Percentiles rank a stretch among this genome's conserved stretches.
These are phyloP conservation scores for Caenorhabditis plicata DNA, from an alignment of 2,888 invertebrate species.

Conservation along the genomic window DNA sequence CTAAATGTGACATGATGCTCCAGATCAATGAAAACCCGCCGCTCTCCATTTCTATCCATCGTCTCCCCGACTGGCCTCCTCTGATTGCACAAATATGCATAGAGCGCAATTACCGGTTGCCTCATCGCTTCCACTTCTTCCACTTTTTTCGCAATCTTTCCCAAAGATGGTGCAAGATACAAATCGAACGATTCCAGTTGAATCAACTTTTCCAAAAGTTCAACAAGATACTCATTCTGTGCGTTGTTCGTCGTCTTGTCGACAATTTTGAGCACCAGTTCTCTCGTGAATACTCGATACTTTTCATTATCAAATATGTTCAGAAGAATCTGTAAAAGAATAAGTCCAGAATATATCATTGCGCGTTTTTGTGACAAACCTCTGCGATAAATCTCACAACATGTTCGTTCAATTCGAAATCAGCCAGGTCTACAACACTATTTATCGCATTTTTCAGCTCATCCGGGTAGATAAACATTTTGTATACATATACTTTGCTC, in stretches of 20 bases:
- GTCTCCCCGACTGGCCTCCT: conserved; percentile 21
- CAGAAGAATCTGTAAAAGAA: conserved; percentile 12
- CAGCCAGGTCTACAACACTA: conserved; percentile 12
- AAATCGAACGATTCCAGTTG: conserved; percentile 45
- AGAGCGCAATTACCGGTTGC: conserved; percentile 21
- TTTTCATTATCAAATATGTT: conserved; percentile 20
- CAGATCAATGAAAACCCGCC: conserved; percentile 27
- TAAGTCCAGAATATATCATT: neutral
- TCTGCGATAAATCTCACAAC: conserved; percentile 21
- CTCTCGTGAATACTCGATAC: conserved; percentile 22
- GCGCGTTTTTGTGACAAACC: conserved; percentile 1
- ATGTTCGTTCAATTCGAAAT: conserved; percentile 22
- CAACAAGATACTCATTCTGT: no score
- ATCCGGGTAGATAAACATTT: conserved; percentile 9
- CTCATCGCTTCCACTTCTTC: conserved; percentile 4
- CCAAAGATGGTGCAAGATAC: conserved; percentile 48
- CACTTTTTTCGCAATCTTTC: conserved; percentile 27
- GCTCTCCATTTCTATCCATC: conserved; percentile 2
- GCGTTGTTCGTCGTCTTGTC: conserved; percentile 21
- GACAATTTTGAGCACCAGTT: conserved; percentile 23
- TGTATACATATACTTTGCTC: no score
- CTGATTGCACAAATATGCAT: conserved; percentile 21
- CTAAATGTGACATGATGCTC: conserved; percentile 14
- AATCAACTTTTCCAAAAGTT: conserved; percentile 25
- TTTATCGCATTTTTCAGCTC: conserved; percentile 22